These are phyloP conservation scores for Phallusia fumigata DNA, from an alignment of 23 tunicate species.

Conservation along the genomic window DNA sequence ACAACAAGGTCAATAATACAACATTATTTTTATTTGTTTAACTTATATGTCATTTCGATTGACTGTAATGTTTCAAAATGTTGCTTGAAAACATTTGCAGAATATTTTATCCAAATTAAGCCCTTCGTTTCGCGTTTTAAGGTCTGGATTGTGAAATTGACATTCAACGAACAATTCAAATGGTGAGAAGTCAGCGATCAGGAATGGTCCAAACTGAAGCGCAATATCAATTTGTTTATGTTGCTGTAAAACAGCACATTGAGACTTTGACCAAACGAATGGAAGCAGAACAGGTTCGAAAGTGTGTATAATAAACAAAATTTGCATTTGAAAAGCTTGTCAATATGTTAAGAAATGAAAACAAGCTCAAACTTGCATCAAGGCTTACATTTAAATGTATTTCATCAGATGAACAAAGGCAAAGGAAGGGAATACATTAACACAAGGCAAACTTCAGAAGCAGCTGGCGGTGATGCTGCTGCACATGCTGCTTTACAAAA, in stretches of 20 bases:
- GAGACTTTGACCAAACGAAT: conserved; percentile 87
- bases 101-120: no score
- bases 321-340: neutral
- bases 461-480: conserved; percentile 26
- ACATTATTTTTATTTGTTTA: neutral
- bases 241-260: conserved; percentile 89
- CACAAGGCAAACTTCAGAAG: conserved; percentile 74
- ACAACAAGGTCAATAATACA: conserved; percentile 67
- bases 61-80: neutral
- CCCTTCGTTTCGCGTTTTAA: conserved; percentile 17
- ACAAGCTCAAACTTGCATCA: neutral
- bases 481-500: conserved; percentile 11
- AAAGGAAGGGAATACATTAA: conserved; percentile 91
- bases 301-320: neutral
- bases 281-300: conserved; percentile 82
- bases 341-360: neutral
- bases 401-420: conserved; percentile 62
- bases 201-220: conserved; percentile 97
- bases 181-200: conserved; percentile 89
- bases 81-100: no score
- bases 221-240: conserved; percentile 91
- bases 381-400: neutral
- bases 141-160: conserved; percentile 97
- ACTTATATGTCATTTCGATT: neutral
- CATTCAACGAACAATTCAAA: conserved; percentile 75